Conservation (phyloP, 2,888 invertebrate species). For the Heliconius ismenius region DNA sequence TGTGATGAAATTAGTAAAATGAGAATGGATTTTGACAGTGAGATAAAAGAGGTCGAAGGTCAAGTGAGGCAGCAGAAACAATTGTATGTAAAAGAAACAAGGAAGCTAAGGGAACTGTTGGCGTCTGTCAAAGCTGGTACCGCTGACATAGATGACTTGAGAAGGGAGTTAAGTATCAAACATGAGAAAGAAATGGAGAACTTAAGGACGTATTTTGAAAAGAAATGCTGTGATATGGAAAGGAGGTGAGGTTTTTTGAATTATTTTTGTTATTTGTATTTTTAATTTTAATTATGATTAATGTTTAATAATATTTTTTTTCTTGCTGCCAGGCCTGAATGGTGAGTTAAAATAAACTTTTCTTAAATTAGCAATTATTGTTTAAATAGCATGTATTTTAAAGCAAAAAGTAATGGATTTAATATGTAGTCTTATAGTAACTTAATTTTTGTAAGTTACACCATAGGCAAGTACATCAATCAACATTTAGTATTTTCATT, state of each 20-base stretch:
- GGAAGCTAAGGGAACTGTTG: constrained; percentile 79
- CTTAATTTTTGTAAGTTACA: no score
- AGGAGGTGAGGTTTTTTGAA: constrained; percentile 79
- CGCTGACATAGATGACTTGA: constrained; percentile 79
- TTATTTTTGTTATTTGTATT: not conserved
- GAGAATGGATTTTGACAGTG: constrained; percentile 68
- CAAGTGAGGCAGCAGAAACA: constrained; percentile 82
- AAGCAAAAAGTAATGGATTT: not conserved
- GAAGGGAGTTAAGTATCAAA: constrained; percentile 83
- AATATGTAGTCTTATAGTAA: no score
- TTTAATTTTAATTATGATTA: not conserved
- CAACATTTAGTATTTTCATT: no score
- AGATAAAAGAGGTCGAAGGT: constrained; percentile 67
- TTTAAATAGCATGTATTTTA: not conserved
- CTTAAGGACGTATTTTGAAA: constrained; percentile 89
- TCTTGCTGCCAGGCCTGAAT: constrained; percentile 11
- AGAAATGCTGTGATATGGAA: constrained; percentile 89
- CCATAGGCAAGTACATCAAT: no score
- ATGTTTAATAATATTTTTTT: not conserved
- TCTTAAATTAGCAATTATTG: not conserved
- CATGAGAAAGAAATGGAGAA: constrained; percentile 91
- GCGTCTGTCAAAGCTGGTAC: constrained; percentile 82
- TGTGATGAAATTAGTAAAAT: constrained; percentile 79
- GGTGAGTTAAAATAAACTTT: not conserved
- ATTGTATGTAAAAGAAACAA: constrained; percentile 78